Base-by-base conservation (phyloP, 2,888 invertebrate species). In the Tachina fera region DNA sequence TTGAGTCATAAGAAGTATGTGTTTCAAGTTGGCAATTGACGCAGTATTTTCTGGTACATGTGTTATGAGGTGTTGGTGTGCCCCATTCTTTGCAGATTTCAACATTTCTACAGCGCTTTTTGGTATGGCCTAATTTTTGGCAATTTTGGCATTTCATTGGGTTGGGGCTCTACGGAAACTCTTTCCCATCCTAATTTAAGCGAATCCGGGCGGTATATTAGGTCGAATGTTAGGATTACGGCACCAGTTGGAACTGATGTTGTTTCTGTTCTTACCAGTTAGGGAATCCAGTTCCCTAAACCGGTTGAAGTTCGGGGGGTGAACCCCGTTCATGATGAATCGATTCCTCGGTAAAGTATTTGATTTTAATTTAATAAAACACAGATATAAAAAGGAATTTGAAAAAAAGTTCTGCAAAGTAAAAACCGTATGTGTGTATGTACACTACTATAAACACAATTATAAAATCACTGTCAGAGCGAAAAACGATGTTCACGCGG, bases 121-220 rank as follows among this genome's bases (percentile, higher is more conserved):
- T 31, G 31, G 31, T 31, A 31, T 31, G 31, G 3, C 31, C 31
- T 31, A 31, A 31, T 31, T 31, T 31, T 2, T 31, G 31, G 31
- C 31, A 58, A 39, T 58, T 58, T 10, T 31, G 22, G 31, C 31
- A 58, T 45, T 45, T n/a, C 43, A 63, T 63, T 49, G 49, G 49
- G 41, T 49, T 67, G 14, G 31, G 14, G 1, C 9, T 47, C 65
- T 13, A 67, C 49, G 13, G 47, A 14, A 2, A 67, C 49, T 16
- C 49, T 10, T 45, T 67, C 65, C 47, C 47, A 67, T 22, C 47
- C 65, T 16, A 67, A 16, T 8, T 67, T 67, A 11, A 67, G 14
- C 14, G 14, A 9, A 0, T 49, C 14, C 3, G 65, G 65, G 19
- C 65, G 47, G 31, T 47, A 47, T 22, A 67, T 67, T 1, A 67